Evolutionary conservation across 2,797 vertebrate species (phyloP).

Genomic region (Mormyrops boulengeri): DNA sequence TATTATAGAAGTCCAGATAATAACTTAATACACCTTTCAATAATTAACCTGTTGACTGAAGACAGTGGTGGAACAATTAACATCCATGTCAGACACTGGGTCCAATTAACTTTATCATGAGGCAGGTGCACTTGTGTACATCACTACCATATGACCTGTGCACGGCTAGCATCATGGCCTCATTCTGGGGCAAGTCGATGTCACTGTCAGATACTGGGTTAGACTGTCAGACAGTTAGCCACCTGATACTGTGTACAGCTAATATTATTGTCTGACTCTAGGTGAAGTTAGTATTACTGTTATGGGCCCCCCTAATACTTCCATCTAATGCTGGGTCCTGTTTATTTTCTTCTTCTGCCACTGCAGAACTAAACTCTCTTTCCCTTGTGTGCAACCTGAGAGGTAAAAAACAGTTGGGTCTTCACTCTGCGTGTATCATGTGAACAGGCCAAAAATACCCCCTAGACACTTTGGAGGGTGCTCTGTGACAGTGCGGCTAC

Average conservation of each 20-base stretch:
- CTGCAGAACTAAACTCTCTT: background rate
- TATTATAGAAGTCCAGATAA: background rate
- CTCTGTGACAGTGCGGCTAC: background rate
- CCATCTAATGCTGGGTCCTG: background rate
- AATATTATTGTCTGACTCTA: background rate
- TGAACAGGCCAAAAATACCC: conserved; percentile 27
- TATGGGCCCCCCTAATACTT: background rate
- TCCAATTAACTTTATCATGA: background rate
- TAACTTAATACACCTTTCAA: background rate
- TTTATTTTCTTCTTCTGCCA: background rate
- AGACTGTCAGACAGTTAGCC: background rate
- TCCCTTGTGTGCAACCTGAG: conserved; percentile 5
- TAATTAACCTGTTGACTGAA: background rate
- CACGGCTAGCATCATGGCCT: background rate
- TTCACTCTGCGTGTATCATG: conserved; percentile 17
- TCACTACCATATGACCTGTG: background rate
- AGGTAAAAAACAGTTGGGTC: conserved; percentile 5
- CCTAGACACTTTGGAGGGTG: conserved; percentile 4
- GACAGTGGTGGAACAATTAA: background rate
- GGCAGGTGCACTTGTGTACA: background rate
- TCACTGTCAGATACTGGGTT: background rate
- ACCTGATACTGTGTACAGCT: background rate
- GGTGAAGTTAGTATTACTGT: background rate
- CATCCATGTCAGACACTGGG: background rate
- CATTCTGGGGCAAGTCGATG: background rate